Evolutionary conservation across 1,140 invertebrate genomes (phyloP), one percentile per base, ranked within the genome.

Genomic region (Heliconius nattereri): DNA sequence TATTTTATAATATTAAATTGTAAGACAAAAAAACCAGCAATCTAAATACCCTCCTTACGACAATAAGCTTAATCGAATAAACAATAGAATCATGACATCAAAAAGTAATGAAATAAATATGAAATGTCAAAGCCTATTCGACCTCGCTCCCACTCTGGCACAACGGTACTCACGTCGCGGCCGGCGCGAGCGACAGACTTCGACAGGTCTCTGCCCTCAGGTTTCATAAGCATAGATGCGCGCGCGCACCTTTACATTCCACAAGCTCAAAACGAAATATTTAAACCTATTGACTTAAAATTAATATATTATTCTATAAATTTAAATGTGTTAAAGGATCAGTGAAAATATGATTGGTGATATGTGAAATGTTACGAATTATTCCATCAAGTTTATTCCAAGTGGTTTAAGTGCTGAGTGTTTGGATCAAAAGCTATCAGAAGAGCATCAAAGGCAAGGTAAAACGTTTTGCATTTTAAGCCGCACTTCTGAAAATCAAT

Each of bases 131-230:
- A 90, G 88, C 85, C 83, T 86, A 80, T 70, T 81, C 88, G 88
- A 87, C 90, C 88, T 90, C 88, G 85, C 89, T 90, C 87, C 87
- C 87, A 86, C 88, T 89, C 89, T 85, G 75, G 84, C 81, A 79
- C 92, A 94, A 94, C 92, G 92, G 92, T 94, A 94, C 88, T 89
- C 83, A 83, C 80, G 84, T 81, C 80, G 89, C 85, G 81, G 85
- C 86, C 89, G 85, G 86, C 89, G 87, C 84, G 82, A 81, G 85
- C 90, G 89, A 85, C 78, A 84, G 85, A 79, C 84, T 80, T 81
- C 72, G 45, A 52, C 70, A 89, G 91, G 92, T 94, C 89, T 85
- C 85, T 93, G 92, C 90, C 90, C 91, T 86, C 89, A 75, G 84
- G n/a, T 23, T 52, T n/a, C 81, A 83, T 80, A 83, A 80, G 86